phyloP scores from a whole-genome alignment of 2,888 invertebrate species.

The Lasioglossum malachurum region DNA sequence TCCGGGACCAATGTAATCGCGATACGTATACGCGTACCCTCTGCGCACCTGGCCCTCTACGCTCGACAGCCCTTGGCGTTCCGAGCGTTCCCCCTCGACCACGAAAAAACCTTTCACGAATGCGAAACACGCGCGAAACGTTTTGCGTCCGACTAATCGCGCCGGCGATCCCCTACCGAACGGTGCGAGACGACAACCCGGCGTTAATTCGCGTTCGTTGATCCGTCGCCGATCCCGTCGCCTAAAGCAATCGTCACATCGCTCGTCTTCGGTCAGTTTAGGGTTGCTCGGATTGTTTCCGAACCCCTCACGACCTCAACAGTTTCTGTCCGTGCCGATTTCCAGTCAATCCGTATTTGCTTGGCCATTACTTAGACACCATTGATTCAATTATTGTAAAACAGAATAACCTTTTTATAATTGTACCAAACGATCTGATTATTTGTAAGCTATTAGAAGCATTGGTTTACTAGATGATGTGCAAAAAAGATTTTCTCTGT shows the following conservation, averaged over 20 bases:
- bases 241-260: not conserved
- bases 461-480: too few relatives aligned
- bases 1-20: conserved; percentile 29
- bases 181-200: not conserved
- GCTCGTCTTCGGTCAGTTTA: too few relatives aligned
- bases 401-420: too few relatives aligned
- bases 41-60: conserved; percentile 35
- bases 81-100: not conserved
- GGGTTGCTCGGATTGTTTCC: too few relatives aligned
- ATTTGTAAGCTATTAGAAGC: too few relatives aligned
- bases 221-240: not conserved
- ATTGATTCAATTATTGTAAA: too few relatives aligned
- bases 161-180: not conserved
- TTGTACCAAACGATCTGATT: too few relatives aligned
- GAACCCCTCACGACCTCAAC: too few relatives aligned
- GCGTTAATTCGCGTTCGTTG: conserved; percentile 2
- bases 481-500: too few relatives aligned
- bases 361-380: too few relatives aligned
- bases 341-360: too few relatives aligned
- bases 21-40: conserved; percentile 33
- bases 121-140: conserved; percentile 50
- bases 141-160: conserved; percentile 17
- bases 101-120: conserved; percentile 53
- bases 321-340: too few relatives aligned
- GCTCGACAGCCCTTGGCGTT: not conserved